Percentiles rank a stretch among this genome's conserved stretches.
Evolutionary conservation across 64 coral and sea anemone genomes (phyloP).

Genomic region (Montipora capricornis): DNA sequence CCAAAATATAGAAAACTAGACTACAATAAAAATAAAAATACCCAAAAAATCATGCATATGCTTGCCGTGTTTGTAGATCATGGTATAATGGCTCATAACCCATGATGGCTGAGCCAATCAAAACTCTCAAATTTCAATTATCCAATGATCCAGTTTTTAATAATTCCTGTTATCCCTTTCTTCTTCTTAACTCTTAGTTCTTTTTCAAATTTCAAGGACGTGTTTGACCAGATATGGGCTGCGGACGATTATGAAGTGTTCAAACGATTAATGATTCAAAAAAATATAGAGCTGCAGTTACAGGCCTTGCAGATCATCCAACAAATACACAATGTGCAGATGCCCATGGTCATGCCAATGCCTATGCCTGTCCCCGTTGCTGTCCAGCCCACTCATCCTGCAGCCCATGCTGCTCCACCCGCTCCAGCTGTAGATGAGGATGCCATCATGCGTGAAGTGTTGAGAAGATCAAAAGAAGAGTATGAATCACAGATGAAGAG

Average conservation of each 20-base stretch:
- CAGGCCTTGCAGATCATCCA: slow-evolving; percentile 90
- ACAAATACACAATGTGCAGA: slow-evolving; percentile 47
- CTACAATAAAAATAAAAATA: too few species aligned
- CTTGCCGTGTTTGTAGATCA: too few species aligned
- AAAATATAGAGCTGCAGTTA: slow-evolving; percentile 94
- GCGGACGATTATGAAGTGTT: slow-evolving; percentile 97
- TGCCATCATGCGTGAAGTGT: slow-evolving; percentile 84
- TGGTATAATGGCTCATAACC: too few species aligned
- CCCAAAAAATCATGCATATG: too few species aligned
- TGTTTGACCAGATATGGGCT: slow-evolving; percentile 98
- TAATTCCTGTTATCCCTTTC: background rate
- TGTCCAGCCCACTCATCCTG: background rate
- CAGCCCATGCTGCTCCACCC: background rate
- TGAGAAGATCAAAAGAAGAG: slow-evolving; percentile 88
- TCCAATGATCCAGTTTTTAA: too few species aligned
- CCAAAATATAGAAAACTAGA: too few species aligned
- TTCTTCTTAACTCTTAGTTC: background rate
- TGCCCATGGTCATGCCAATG: slow-evolving; percentile 2
- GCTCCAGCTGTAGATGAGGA: slow-evolving; percentile 72
- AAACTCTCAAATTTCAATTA: too few species aligned
- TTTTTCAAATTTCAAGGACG: slow-evolving; percentile 61
- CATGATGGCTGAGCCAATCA: too few species aligned
- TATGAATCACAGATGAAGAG: slow-evolving; percentile 77
- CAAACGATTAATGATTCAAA: slow-evolving; percentile 91
- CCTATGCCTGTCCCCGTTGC: background rate